A percentile compares a stretch with the other conserved stretches of the same genome.
Conservation (phyloP, 2,113 vertebrate species). For the Picathartes gymnocephalus region DNA sequence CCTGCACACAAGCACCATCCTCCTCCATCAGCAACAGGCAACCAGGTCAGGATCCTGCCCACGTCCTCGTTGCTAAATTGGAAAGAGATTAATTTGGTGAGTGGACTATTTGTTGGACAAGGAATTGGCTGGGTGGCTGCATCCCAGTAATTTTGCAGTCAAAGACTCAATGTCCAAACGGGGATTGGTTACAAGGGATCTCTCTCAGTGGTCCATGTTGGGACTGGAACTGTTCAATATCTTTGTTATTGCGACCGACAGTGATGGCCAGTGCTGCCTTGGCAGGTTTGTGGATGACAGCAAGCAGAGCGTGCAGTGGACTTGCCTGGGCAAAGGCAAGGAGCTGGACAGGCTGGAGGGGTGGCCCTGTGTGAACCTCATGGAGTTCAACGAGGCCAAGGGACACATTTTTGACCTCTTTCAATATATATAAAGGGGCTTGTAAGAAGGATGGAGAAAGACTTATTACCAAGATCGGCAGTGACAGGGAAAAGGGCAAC, state of each 20-base stretch:
- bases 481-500: not conserved
- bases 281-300: not conserved
- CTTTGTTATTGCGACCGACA: not conserved
- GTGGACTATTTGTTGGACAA: rapidly evolving
- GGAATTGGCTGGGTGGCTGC: not conserved
- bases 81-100: not conserved
- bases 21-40: not conserved
- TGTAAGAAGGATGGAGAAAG: not conserved
- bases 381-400: not conserved
- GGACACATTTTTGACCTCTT: not conserved
- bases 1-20: not conserved
- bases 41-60: not conserved
- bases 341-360: not conserved
- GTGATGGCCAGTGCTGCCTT: not conserved
- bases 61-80: not conserved
- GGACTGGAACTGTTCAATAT: not conserved
- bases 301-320: not conserved
- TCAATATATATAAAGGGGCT: not conserved
- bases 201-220: rapidly evolving
- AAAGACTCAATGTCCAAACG: not conserved
- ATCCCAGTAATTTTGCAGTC: not conserved
- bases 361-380: not conserved
- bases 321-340: not conserved
- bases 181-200: not conserved
- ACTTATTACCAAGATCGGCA: not conserved